Conservation (phyloP, 1,140 invertebrate genomes). For the Eumeta japonica region DNA sequence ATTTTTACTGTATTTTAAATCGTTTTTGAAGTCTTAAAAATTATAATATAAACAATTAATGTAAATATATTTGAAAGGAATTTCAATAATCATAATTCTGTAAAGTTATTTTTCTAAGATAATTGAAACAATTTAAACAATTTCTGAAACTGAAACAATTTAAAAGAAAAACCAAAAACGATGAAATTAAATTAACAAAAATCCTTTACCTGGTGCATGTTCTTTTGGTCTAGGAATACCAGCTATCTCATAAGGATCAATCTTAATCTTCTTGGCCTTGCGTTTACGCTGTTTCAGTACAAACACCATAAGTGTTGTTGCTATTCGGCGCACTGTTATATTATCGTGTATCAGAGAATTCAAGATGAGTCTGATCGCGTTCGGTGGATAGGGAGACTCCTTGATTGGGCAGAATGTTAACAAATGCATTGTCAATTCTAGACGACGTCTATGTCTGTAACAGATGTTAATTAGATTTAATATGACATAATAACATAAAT, state of each 20-base stretch:
- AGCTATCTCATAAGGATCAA: slow-evolving; percentile 56
- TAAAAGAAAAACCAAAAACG: too few species aligned
- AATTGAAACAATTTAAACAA: too few species aligned
- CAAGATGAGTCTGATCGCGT: slow-evolving; percentile 68
- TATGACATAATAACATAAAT: too few species aligned
- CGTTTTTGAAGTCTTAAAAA: too few species aligned
- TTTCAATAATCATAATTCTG: too few species aligned
- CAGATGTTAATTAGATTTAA: slow-evolving; percentile 8
- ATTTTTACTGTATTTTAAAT: too few species aligned
- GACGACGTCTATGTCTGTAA: slow-evolving; percentile 77
- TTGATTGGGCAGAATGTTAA: slow-evolving; percentile 66
- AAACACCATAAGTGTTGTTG: slow-evolving; percentile 62
- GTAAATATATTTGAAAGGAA: too few species aligned
- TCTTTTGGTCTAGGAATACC: slow-evolving; percentile 25
- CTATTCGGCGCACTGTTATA: slow-evolving; percentile 72
- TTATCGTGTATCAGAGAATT: slow-evolving; percentile 73
- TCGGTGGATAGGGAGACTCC: slow-evolving; percentile 65
- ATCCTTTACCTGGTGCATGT: slow-evolving; percentile 37
- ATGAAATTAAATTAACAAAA: too few species aligned
- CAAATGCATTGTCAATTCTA: slow-evolving; percentile 72
- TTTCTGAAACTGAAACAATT: too few species aligned
- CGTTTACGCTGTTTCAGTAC: slow-evolving; percentile 78
- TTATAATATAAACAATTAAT: too few species aligned
- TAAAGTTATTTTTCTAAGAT: too few species aligned
- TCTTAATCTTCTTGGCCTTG: slow-evolving; percentile 61